A percentile compares a stretch with the other conserved stretches of the same genome.
Conservation (phyloP, 1,140 invertebrate species). For the Capitella teleta region DNA sequence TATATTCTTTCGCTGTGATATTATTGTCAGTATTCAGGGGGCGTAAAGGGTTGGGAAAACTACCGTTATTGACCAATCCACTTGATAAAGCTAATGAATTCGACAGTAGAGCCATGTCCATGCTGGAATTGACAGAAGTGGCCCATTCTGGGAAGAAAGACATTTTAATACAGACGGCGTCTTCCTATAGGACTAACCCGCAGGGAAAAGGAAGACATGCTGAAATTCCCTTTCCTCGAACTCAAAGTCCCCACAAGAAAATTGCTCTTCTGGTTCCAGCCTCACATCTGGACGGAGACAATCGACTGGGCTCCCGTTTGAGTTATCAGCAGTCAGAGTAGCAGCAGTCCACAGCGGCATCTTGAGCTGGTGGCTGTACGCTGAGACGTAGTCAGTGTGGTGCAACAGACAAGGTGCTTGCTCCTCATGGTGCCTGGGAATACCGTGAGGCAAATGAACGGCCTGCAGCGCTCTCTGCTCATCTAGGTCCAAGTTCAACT, state of each 20-base stretch:
- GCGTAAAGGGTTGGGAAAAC: no score
- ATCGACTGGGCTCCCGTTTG: neutral
- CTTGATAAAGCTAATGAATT: no score
- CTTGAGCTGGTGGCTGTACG: conserved; percentile 14
- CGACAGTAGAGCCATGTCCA: no score
- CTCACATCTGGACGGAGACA: conserved; percentile 8
- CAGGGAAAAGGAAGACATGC: neutral
- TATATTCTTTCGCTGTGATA: no score
- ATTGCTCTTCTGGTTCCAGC: neutral
- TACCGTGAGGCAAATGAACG: neutral
- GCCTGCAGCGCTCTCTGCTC: neutral
- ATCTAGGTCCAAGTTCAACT: neutral
- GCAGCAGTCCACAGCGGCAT: conserved; percentile 19
- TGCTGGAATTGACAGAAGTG: no score
- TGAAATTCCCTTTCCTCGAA: no score
- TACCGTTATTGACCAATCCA: no score
- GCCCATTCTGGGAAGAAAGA: no score
- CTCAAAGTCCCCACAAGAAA: neutral
- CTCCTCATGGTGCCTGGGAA: neutral
- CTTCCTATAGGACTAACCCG: no score
- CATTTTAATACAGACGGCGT: no score
- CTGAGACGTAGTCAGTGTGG: conserved; percentile 6
- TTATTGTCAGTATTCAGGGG: no score
- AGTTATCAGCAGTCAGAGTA: neutral
- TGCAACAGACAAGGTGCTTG: conserved; percentile 1